A percentile compares a stretch with the other conserved stretches of the same genome.
phyloP scores from a whole-genome alignment of 2,888 invertebrate species.

The Hemithea aestivaria region DNA sequence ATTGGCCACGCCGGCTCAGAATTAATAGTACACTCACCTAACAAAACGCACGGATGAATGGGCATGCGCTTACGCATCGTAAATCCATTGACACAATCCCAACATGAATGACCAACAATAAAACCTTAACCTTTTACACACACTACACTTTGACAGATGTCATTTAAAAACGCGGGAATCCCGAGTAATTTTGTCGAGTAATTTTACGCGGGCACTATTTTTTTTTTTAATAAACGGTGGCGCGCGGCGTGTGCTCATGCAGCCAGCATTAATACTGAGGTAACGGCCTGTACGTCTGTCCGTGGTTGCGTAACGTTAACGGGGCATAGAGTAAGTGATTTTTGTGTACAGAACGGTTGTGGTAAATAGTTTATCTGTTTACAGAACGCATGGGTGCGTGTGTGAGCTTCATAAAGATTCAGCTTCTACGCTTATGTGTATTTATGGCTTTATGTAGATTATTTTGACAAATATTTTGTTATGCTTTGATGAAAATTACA shows the following conservation, averaged over 20 bases:
- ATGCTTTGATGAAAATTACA: too few relatives aligned
- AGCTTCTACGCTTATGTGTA: too few relatives aligned
- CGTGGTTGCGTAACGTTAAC: constrained; percentile 71
- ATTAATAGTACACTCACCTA: constrained; percentile 49
- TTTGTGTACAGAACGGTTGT: constrained; percentile 52
- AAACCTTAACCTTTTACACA: constrained; percentile 22
- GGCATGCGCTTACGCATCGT: constrained; percentile 51
- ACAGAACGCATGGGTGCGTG: constrained; percentile 12
- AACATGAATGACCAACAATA: constrained; percentile 44
- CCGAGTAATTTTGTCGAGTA: too few relatives aligned
- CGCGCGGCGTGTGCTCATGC: constrained; percentile 52
- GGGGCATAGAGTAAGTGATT: constrained; percentile 68
- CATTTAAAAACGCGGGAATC: constrained; percentile 20
- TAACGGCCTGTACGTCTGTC: constrained; percentile 57
- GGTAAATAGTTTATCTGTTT: constrained; percentile 20
- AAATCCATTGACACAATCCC: constrained; percentile 71
- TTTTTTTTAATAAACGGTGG: constrained; percentile 36
- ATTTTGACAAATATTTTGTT: too few relatives aligned
- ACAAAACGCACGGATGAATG: constrained; percentile 54
- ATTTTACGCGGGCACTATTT: constrained; percentile 35
- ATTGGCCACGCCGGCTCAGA: constrained; percentile 30
- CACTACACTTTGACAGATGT: constrained; percentile 18
- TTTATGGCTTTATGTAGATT: too few relatives aligned
- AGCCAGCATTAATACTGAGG: constrained; percentile 58
- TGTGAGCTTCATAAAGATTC: constrained; percentile 9